These are phyloP conservation scores for Notolepis coatsorum DNA, from an alignment of 2,797 vertebrate genomes.

Conservation along the genomic window DNA sequence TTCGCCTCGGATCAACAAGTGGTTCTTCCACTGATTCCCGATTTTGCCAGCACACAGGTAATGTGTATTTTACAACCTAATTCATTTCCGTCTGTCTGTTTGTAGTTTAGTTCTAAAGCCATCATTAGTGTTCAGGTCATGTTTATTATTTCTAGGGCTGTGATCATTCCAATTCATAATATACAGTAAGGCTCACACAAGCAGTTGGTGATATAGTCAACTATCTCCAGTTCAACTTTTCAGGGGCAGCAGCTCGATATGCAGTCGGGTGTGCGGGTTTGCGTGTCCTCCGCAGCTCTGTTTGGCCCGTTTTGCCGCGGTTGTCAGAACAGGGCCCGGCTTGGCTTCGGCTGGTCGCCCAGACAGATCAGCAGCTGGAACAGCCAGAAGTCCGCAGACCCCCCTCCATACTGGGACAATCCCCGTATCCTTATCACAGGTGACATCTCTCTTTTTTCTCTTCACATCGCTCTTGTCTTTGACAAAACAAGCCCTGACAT, in stretches of 20 bases:
- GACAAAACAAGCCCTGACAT: not conserved
- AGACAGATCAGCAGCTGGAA: conserved; percentile 72
- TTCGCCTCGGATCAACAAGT: conserved; percentile 40
- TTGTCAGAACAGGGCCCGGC: conserved; percentile 43
- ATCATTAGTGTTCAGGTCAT: no score
- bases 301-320: conserved; percentile 55
- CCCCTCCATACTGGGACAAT: conserved; percentile 50
- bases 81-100: not conserved
- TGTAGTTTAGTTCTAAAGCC: not conserved
- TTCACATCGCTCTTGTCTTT: not conserved
- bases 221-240: conserved; percentile 10
- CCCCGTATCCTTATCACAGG: conserved; percentile 83
- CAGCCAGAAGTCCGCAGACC: conserved; percentile 49
- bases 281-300: conserved; percentile 36
- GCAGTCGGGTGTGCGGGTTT: conserved; percentile 55
- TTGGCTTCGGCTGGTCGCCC: conserved; percentile 61
- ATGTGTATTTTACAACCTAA: conserved; percentile 3
- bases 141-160: no score
- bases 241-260: conserved; percentile 59
- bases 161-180: no score
- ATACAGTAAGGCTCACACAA: no score
- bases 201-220: not conserved
- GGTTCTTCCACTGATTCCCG: conserved; percentile 35
- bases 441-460: conserved; percentile 26
- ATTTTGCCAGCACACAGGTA: conserved; percentile 55